Percentiles rank a stretch among this genome's conserved stretches.
Evolutionary conservation across 2,113 vertebrate species (phyloP).

Genomic region (Bos taurus): DNA sequence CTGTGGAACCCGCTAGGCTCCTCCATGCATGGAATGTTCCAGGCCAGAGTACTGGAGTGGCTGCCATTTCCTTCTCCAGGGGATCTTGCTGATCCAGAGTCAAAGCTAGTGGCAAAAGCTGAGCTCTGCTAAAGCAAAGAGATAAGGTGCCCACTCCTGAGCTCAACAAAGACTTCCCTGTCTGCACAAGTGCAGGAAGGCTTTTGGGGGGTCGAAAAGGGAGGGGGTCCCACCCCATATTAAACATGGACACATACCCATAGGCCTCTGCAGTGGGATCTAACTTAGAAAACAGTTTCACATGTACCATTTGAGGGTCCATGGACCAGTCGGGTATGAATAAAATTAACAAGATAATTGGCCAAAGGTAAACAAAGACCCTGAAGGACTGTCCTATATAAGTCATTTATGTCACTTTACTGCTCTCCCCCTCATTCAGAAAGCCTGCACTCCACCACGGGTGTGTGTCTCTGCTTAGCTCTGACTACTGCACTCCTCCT

Average conservation of each 20-base stretch:
- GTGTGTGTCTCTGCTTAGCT: neutral
- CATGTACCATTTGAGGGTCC: neutral
- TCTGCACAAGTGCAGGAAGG: neutral
- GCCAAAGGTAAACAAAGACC: neutral
- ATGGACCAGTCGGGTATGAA: neutral
- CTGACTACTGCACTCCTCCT: neutral
- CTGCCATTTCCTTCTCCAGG: no score
- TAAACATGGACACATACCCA: neutral
- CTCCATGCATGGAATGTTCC: no score
- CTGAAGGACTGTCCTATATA: neutral
- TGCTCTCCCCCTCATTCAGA: neutral
- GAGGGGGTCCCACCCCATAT: neutral
- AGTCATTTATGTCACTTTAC: neutral
- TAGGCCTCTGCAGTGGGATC: neutral
- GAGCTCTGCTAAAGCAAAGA: neutral
- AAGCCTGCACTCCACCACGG: rapidly evolving
- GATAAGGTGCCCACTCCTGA: neutral
- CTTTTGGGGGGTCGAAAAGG: neutral
- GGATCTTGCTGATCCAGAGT: no score
- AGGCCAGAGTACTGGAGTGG: no score
- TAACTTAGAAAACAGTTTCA: neutral
- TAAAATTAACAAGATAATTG: neutral
- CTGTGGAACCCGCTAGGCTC: no score
- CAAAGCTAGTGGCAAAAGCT: neutral
- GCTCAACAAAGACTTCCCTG: neutral